A percentile compares a stretch with the other conserved stretches of the same genome.
Conservation (phyloP, 2,113 vertebrate genomes). For the Bambusicola thoracicus region DNA sequence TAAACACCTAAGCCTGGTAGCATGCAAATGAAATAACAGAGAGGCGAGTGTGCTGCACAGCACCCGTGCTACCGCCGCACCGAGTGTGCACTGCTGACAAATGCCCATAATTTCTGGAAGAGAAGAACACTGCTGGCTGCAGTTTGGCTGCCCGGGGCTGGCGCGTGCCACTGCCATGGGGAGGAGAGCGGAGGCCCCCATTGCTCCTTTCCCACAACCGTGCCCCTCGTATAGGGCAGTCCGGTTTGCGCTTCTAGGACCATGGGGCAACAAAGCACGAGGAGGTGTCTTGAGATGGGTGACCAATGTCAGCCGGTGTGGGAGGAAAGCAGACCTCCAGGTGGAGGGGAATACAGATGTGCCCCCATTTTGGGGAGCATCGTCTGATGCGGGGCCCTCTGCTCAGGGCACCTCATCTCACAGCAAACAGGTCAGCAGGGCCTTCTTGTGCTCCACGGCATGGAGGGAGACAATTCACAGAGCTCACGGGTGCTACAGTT, state of each 20-base stretch:
- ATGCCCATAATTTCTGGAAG: slow-evolving; percentile 74
- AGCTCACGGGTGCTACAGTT: neutral
- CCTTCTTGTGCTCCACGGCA: slow-evolving; percentile 1
- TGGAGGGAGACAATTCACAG: neutral
- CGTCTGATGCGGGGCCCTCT: neutral
- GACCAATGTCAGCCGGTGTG: neutral
- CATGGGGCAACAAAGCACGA: neutral
- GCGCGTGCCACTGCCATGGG: neutral
- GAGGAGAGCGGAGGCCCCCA: neutral
- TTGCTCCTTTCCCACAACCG: neutral
- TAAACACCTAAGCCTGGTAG: slow-evolving; percentile 61
- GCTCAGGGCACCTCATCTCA: neutral
- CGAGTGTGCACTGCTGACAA: slow-evolving; percentile 11
- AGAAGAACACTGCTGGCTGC: slow-evolving; percentile 45
- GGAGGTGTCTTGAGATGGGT: neutral
- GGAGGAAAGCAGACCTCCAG: neutral
- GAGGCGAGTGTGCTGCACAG: slow-evolving; percentile 53
- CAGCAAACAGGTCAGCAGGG: neutral
- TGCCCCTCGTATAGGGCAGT: neutral
- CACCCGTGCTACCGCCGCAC: slow-evolving; percentile 9
- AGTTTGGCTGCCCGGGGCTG: neutral
- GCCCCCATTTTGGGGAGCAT: neutral
- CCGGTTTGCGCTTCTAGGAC: neutral
- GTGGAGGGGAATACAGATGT: neutral
- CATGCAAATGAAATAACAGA: slow-evolving; percentile 73